A percentile compares a stretch with the other conserved stretches of the same genome.
Conservation (phyloP, 2,113 vertebrate genomes). For the Stomatorhinus ivindoensis region DNA sequence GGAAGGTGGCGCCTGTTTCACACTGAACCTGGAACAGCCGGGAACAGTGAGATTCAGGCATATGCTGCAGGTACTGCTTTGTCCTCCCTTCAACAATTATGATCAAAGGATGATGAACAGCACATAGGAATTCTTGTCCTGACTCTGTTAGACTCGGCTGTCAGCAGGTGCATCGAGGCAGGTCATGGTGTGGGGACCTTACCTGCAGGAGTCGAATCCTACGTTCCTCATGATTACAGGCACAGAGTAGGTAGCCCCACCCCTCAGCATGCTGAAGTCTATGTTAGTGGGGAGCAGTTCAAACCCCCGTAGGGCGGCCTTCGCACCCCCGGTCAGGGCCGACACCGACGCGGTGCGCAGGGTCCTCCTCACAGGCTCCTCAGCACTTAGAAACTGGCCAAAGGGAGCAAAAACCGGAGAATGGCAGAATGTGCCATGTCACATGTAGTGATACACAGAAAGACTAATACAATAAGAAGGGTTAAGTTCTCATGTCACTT, state of each 20-base stretch:
- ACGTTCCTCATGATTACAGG: constrained; percentile 70
- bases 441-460: not conserved
- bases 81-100: not conserved
- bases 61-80: not conserved
- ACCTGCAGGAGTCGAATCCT: constrained; percentile 80
- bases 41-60: not conserved
- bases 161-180: too few species aligned
- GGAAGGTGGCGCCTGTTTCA: constrained; percentile 69
- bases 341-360: constrained; percentile 61
- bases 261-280: constrained; percentile 66
- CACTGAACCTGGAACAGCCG: constrained; percentile 63
- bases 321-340: constrained; percentile 31
- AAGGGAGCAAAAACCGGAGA: not conserved
- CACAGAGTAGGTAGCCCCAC: constrained; percentile 58
- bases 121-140: not conserved
- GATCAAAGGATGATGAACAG: not conserved
- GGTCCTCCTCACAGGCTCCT: constrained; percentile 64
- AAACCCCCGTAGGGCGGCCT: constrained; percentile 50
- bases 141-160: not conserved
- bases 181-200: constrained; percentile 10
- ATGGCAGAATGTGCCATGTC: not conserved
- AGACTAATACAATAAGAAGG: not conserved
- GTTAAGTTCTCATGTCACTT: not conserved
- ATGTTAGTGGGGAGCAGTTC: constrained; percentile 64
- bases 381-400: constrained; percentile 46